These are phyloP conservation scores for Eptesicus fuscus DNA, from an alignment of 2,113 vertebrate genomes.

Conservation along the genomic window DNA sequence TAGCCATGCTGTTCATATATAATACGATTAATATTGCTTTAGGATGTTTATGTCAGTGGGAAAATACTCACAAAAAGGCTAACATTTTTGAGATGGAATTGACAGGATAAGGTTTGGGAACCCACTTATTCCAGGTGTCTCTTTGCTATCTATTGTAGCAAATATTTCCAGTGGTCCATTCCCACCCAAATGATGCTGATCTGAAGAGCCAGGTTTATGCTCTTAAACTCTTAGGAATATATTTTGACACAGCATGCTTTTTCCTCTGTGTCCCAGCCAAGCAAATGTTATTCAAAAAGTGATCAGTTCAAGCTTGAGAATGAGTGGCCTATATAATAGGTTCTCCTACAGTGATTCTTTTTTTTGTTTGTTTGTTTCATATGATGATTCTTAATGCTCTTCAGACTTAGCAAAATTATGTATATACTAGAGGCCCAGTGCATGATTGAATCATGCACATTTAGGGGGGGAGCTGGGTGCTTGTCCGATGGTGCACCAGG, in stretches of 20 bases:
- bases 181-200: not conserved
- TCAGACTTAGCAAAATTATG: not conserved
- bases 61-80: not conserved
- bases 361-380: too few species aligned
- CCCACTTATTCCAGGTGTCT: not conserved
- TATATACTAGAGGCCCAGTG: too few species aligned
- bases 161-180: not conserved
- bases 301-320: not conserved
- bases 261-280: not conserved
- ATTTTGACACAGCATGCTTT: not conserved
- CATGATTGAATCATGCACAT: too few species aligned
- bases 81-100: constrained; percentile 39
- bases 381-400: not conserved
- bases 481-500: too few species aligned
- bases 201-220: not conserved
- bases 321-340: not conserved
- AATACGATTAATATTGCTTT: not conserved
- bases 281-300: not conserved
- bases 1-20: not conserved
- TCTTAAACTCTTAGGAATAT: not conserved
- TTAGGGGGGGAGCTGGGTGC: too few species aligned
- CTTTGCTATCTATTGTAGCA: not conserved
- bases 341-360: not conserved
- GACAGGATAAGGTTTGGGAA: not conserved
- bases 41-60: not conserved